A percentile compares a stretch with the other conserved stretches of the same genome.
phyloP scores from a whole-genome alignment of 2,888 invertebrate genomes.

The Cosmopolites sordidus region DNA sequence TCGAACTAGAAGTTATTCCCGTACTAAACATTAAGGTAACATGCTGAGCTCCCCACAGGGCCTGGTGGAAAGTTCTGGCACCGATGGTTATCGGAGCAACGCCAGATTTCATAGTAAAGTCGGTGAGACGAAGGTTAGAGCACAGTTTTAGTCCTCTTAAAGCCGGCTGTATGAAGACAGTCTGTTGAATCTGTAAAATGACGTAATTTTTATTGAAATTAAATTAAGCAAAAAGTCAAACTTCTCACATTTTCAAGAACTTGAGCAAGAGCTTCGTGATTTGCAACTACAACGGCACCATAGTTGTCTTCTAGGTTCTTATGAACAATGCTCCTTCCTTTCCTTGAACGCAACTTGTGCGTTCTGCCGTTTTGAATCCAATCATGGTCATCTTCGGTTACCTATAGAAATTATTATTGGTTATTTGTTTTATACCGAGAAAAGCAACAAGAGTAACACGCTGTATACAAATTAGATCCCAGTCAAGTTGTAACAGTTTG shows the following conservation, averaged over 20 bases:
- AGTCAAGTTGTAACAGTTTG: no score
- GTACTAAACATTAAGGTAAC: conserved; percentile 65
- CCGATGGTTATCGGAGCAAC: conserved; percentile 53
- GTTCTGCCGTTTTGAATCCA: conserved; percentile 49
- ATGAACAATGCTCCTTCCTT: conserved; percentile 78
- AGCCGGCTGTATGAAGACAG: conserved; percentile 62
- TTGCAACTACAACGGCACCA: conserved; percentile 83
- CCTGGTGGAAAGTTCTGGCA: conserved; percentile 70
- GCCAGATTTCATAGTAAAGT: conserved; percentile 57
- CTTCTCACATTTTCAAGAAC: conserved; percentile 82
- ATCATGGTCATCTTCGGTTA: conserved; percentile 53
- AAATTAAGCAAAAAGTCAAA: no score
- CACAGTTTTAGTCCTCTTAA: conserved; percentile 68
- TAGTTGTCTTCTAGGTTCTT: conserved; percentile 86
- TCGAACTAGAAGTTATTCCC: conserved; percentile 55
- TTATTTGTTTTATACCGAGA: no score
- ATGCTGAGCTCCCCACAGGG: conserved; percentile 68
- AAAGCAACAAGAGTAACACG: no score
- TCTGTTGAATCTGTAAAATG: conserved; percentile 61
- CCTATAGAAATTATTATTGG: conserved; percentile 39
- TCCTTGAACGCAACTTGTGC: conserved; percentile 63
- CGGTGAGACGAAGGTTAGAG: conserved; percentile 68
- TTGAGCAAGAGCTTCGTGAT: conserved; percentile 85
- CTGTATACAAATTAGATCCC: no score
- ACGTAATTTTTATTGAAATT: no score